Evolutionary conservation across 2,888 invertebrate species (phyloP).

Genomic region (Eurytoma adleriae): DNA sequence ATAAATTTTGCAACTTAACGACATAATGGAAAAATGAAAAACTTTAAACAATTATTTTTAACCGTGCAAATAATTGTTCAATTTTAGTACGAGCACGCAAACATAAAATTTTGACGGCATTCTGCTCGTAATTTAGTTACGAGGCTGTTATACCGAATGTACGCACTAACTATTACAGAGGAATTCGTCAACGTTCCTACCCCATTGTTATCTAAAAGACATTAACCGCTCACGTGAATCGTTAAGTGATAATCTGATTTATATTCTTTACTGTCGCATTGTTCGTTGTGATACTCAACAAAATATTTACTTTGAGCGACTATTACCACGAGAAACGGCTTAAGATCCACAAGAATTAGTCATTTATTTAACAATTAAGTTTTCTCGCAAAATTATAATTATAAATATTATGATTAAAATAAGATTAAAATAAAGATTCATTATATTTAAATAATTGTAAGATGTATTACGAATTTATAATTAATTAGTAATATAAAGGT

Average conservation of each 20-base stretch:
- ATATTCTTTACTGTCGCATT: background rate
- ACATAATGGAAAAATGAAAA: too few species aligned
- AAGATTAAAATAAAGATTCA: too few species aligned
- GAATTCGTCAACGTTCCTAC: constrained; percentile 12
- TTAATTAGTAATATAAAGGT: too few species aligned
- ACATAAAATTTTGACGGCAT: constrained; percentile 1
- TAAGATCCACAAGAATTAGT: too few species aligned
- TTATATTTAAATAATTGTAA: too few species aligned
- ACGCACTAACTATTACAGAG: background rate
- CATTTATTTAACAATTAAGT: too few species aligned
- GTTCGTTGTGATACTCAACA: background rate
- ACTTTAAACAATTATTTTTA: too few species aligned
- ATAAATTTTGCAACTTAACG: too few species aligned
- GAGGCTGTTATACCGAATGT: constrained; percentile 9
- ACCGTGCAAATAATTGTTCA: too few species aligned
- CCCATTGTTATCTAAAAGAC: constrained; percentile 6
- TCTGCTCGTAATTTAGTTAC: constrained; percentile 10
- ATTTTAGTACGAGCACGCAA: background rate
- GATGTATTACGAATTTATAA: too few species aligned
- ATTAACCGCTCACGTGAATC: background rate
- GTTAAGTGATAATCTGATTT: constrained; percentile 24
- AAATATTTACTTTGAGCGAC: background rate
- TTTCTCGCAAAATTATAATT: too few species aligned
- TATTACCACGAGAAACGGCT: background rate
- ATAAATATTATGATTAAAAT: too few species aligned